phyloP scores from a whole-genome alignment of 2,888 invertebrate genomes.

The Lordiphosa andalusiaca region DNA sequence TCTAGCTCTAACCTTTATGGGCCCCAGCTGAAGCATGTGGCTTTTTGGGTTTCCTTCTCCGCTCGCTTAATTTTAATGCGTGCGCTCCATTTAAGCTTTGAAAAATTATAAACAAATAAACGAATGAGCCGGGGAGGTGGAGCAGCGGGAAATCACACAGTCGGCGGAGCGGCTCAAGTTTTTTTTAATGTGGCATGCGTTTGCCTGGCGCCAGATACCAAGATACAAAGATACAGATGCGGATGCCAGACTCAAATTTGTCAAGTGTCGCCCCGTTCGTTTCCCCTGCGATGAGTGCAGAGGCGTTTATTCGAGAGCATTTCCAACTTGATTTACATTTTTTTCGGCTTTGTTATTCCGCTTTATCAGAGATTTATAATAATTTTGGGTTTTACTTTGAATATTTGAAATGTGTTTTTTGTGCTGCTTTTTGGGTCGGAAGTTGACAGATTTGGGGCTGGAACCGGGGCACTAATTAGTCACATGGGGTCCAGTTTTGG shows the following conservation, averaged over 20 bases:
- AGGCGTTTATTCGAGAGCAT: slow-evolving; percentile 72
- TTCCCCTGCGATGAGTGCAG: slow-evolving; percentile 41
- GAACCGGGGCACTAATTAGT: slow-evolving; percentile 61
- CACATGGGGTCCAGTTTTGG: slow-evolving; percentile 30
- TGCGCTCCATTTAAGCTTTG: slow-evolving; percentile 72
- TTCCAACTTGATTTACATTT: slow-evolving; percentile 67
- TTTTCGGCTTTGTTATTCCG: background rate
- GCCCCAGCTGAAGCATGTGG: slow-evolving; percentile 2
- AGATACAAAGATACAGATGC: slow-evolving; percentile 43
- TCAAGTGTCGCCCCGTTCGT: slow-evolving; percentile 50
- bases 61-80: slow-evolving; percentile 44
- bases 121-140: slow-evolving; percentile 5
- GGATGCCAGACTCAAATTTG: slow-evolving; percentile 61
- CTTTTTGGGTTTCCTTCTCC: slow-evolving; percentile 7
- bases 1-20: slow-evolving; percentile 1
- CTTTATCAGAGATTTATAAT: slow-evolving; percentile 57
- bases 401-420: background rate
- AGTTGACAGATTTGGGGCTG: slow-evolving; percentile 64
- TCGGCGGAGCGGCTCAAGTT: slow-evolving; percentile 30
- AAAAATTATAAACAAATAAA: slow-evolving; percentile 73
- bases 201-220: slow-evolving; percentile 59
- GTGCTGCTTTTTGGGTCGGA: slow-evolving; percentile 32
- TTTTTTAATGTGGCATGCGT: slow-evolving; percentile 69
- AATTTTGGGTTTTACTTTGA: slow-evolving; percentile 27
- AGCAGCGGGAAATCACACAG: slow-evolving; percentile 50